phyloP scores from a whole-genome alignment of 2,888 invertebrate species.

The Carcina quercana region DNA sequence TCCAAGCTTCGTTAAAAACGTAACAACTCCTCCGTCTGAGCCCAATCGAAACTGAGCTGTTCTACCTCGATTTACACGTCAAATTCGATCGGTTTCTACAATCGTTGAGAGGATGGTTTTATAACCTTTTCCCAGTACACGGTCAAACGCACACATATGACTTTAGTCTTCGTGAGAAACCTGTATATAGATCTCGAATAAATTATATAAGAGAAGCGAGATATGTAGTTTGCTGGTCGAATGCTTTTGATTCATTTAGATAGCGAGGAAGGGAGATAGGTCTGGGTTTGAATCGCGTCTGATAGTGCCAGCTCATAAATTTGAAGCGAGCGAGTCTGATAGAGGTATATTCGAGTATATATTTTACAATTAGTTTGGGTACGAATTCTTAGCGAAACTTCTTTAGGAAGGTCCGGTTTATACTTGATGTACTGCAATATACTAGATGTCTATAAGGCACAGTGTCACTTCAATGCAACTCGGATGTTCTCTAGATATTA shows the following conservation, averaged over 20 bases:
- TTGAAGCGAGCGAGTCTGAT: too few relatives aligned
- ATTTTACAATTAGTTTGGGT: too few relatives aligned
- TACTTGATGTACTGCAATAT: too few relatives aligned
- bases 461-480: too few relatives aligned
- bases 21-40: constrained; percentile 16
- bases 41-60: constrained; percentile 18
- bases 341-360: too few relatives aligned
- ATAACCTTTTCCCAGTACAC: constrained; percentile 46
- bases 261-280: constrained; percentile 17
- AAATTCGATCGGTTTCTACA: constrained; percentile 10
- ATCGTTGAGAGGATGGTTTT: constrained; percentile 41
- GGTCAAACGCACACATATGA: constrained; percentile 26
- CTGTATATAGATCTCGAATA: constrained; percentile 28
- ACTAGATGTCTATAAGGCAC: too few relatives aligned
- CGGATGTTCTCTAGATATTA: too few relatives aligned
- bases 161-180: constrained; percentile 29
- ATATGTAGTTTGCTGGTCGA: constrained; percentile 33
- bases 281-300: constrained; percentile 4
- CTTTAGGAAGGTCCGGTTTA: too few relatives aligned
- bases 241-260: constrained; percentile 39
- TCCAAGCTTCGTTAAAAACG: constrained; percentile 21
- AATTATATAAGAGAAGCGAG: constrained; percentile 28
- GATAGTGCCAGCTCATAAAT: not conserved
- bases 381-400: too few relatives aligned
- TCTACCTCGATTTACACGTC: constrained; percentile 4